Evolutionary conservation across 30 jellyfish, hydroid and myxozoan genomes (phyloP).

Genomic region (Mastigias papua): DNA sequence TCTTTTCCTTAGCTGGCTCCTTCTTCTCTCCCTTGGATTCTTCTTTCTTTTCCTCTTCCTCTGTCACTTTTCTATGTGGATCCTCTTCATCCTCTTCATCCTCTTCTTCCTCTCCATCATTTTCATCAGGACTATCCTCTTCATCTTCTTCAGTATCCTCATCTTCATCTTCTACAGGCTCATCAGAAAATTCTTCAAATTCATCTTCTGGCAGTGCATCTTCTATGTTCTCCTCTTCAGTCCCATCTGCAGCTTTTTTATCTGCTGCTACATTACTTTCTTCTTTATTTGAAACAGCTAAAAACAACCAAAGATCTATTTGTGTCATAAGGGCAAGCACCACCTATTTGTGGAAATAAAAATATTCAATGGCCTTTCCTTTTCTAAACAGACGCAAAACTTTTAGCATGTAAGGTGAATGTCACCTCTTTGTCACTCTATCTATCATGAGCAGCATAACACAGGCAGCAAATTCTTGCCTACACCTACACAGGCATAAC

Average conservation of each 20-base stretch:
- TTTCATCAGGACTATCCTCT: slow-evolving; percentile 31
- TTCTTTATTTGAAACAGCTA: neutral
- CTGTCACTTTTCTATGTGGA: neutral
- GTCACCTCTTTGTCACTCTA: too few relatives aligned
- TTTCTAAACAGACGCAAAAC: too few relatives aligned
- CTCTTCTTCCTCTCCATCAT: slow-evolving; percentile 48
- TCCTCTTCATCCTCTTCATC: slow-evolving; percentile 32
- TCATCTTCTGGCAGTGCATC: slow-evolving; percentile 18
- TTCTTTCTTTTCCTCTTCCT: slow-evolving; percentile 15
- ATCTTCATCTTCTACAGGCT: slow-evolving; percentile 12
- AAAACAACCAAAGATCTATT: neutral
- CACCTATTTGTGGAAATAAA: too few relatives aligned
- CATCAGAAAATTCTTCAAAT: slow-evolving; percentile 15
- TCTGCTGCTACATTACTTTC: neutral
- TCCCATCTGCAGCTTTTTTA: neutral
- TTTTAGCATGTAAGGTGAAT: too few relatives aligned
- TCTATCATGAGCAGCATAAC: too few relatives aligned
- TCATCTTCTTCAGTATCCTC: slow-evolving; percentile 33
- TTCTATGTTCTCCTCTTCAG: neutral
- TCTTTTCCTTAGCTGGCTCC: slow-evolving; percentile 44
- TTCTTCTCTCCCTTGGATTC: slow-evolving; percentile 23
- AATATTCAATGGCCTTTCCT: too few relatives aligned
- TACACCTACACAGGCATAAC: too few relatives aligned
- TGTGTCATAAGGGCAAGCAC: too few relatives aligned
- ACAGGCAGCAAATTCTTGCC: too few relatives aligned